Evolutionary conservation across 1,140 invertebrate species (phyloP).

Genomic region (Tribolium castaneum): DNA sequence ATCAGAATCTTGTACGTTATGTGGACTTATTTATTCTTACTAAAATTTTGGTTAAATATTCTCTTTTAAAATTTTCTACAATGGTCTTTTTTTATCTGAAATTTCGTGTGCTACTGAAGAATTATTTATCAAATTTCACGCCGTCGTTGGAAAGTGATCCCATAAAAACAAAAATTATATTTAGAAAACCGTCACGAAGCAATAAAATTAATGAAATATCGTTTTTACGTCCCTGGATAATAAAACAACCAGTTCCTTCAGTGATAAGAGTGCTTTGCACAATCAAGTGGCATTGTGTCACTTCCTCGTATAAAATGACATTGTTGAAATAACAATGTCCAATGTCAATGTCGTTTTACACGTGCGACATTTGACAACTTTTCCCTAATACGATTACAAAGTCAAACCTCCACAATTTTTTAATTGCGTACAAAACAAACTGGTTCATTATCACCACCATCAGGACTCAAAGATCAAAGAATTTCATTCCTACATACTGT

Average conservation of each 20-base stretch:
- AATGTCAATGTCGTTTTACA: background rate
- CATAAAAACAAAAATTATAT: background rate
- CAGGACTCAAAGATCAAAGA: background rate
- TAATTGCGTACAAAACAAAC: conserved; percentile 23
- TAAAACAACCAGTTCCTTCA: background rate
- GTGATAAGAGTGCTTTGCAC: background rate
- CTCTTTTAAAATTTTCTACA: no score
- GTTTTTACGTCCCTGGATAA: background rate
- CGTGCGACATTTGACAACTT: background rate
- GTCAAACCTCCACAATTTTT: conserved; percentile 26
- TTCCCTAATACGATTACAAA: background rate
- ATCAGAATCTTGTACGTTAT: no score
- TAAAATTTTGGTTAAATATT: no score
- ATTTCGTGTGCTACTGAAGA: no score
- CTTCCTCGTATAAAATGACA: background rate
- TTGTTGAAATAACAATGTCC: background rate
- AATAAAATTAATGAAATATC: background rate
- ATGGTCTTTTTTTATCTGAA: no score
- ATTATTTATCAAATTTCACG: no score
- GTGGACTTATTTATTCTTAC: no score
- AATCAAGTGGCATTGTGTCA: background rate
- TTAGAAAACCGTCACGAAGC: background rate
- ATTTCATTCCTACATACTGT: conserved; percentile 12
- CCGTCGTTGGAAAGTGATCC: no score
- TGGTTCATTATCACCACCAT: conserved; percentile 32